These are phyloP conservation scores for Caerostris extrusa DNA, from an alignment of 1,140 invertebrate species.

Conservation along the genomic window DNA sequence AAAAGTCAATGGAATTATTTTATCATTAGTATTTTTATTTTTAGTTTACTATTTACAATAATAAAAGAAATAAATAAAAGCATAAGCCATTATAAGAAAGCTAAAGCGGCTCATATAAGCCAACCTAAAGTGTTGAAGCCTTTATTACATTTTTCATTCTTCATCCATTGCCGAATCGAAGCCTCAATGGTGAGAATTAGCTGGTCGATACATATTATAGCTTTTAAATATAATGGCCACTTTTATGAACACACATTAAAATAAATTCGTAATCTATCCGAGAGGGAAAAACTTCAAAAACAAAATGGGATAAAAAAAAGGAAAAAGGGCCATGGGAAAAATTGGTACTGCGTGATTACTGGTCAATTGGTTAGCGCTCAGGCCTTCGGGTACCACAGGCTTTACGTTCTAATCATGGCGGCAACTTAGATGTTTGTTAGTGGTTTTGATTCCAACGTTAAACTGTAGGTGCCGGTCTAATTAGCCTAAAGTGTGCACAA, in stretches of 20 bases:
- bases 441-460: too few relatives aligned
- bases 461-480: too few relatives aligned
- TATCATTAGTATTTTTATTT: background rate
- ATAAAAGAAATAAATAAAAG: background rate
- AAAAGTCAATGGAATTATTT: too few relatives aligned
- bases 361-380: too few relatives aligned
- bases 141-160: background rate
- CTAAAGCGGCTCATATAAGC: background rate
- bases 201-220: conserved; percentile 58
- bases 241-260: conserved; percentile 70
- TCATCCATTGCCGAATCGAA: background rate
- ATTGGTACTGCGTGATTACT: background rate
- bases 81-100: background rate
- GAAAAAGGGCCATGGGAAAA: conserved; percentile 53
- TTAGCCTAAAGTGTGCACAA: too few relatives aligned
- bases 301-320: conserved; percentile 6
- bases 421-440: too few relatives aligned
- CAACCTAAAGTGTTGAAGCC: background rate
- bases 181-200: conserved; percentile 51
- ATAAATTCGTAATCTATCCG: conserved; percentile 67
- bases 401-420: too few relatives aligned
- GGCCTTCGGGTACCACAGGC: too few relatives aligned
- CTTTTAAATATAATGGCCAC: conserved; percentile 70
- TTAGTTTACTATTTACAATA: background rate
- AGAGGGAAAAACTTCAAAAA: conserved; percentile 6